A percentile compares a stretch with the other conserved stretches of the same genome.
These are phyloP conservation scores for Rhagoletis zephyria DNA, from an alignment of 1,140 invertebrate species.

Conservation along the genomic window DNA sequence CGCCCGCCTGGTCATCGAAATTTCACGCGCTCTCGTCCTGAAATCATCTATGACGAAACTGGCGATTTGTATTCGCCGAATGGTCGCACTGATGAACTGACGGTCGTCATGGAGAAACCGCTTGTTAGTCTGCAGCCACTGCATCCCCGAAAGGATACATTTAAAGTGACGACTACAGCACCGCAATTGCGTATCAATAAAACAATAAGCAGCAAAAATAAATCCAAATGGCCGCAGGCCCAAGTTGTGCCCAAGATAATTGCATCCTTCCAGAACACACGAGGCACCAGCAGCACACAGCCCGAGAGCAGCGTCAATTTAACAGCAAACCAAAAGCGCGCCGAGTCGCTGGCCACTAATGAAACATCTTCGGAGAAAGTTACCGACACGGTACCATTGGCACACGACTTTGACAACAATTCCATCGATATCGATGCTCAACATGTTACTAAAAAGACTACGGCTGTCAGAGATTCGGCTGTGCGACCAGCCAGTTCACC, in stretches of 20 bases:
- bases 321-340: neutral
- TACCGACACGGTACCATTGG: conserved; percentile 61
- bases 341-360: conserved; percentile 34
- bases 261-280: neutral
- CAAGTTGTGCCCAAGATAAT: conserved; percentile 58
- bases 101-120: conserved; percentile 68
- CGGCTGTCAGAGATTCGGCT: neutral
- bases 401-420: conserved; percentile 71
- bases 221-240: conserved; percentile 67
- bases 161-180: conserved; percentile 64
- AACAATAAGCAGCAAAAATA: conserved; percentile 66
- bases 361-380: conserved; percentile 63
- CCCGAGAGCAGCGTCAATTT: neutral
- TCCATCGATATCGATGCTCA: conserved; percentile 71
- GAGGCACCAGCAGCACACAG: neutral
- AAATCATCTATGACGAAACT: conserved; percentile 22
- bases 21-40: neutral
- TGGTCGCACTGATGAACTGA: conserved; percentile 62
- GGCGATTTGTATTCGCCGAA: conserved; percentile 21
- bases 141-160: conserved; percentile 57
- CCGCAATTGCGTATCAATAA: conserved; percentile 62
- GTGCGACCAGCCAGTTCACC: neutral
- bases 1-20: neutral
- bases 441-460: conserved; percentile 55
- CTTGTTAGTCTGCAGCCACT: conserved; percentile 60